Percentiles rank a stretch among this genome's conserved stretches.
phyloP scores from a whole-genome alignment of 2,113 vertebrate species.

The Callithrix jacchus region DNA sequence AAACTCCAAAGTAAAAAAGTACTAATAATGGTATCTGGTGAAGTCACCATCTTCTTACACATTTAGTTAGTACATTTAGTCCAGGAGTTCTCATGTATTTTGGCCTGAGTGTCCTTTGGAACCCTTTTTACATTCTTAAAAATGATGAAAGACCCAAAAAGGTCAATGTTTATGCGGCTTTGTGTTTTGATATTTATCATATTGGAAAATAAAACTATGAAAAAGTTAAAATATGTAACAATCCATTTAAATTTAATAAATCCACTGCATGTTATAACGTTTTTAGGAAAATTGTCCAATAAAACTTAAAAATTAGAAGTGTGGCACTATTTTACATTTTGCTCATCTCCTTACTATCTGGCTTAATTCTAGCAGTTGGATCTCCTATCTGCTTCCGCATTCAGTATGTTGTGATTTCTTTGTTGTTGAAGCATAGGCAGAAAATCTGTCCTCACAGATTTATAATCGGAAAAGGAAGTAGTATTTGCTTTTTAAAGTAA shows the following conservation, averaged over 20 bases:
- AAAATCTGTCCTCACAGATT: constrained; percentile 18
- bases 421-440: background rate
- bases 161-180: too few species aligned
- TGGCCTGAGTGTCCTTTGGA: background rate
- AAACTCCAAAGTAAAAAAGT: constrained; percentile 24
- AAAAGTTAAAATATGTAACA: background rate
- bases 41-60: constrained; percentile 16
- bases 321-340: constrained; percentile 22
- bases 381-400: background rate
- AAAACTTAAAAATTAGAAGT: constrained; percentile 21
- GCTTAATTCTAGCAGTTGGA: constrained; percentile 15
- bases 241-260: constrained; percentile 27
- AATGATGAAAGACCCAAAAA: too few species aligned
- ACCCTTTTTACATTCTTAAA: background rate
- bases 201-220: too few species aligned
- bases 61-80: background rate
- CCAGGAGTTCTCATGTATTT: background rate
- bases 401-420: background rate
- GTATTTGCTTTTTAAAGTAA: constrained; percentile 3
- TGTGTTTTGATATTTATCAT: too few species aligned
- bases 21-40: constrained; percentile 15
- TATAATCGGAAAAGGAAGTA: constrained; percentile 1
- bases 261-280: background rate
- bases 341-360: background rate
- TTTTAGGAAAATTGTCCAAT: background rate